A percentile compares a stretch with the other conserved stretches of the same genome.
phyloP scores from a whole-genome alignment of 2,888 invertebrate species.

The Caradrina kadenii region DNA sequence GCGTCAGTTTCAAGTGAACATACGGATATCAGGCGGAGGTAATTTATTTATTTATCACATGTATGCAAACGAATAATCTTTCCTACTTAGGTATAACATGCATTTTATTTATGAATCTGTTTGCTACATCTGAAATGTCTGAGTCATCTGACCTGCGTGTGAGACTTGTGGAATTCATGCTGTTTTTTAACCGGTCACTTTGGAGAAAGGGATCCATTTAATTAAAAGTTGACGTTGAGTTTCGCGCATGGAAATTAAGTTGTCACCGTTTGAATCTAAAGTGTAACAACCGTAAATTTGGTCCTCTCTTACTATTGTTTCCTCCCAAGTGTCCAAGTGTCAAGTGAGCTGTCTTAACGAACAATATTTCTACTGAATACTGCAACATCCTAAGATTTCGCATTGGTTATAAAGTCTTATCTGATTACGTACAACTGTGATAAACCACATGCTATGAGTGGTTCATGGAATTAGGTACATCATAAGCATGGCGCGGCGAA shows the following conservation, averaged over 20 bases:
- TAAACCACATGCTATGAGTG: slow-evolving; percentile 36
- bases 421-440: slow-evolving; percentile 37
- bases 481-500: slow-evolving; percentile 46
- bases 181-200: slow-evolving; percentile 56
- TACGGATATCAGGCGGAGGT: slow-evolving; percentile 37
- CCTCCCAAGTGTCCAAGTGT: no score
- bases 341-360: no score
- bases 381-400: slow-evolving; percentile 22
- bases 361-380: neutral
- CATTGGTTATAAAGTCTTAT: slow-evolving; percentile 30
- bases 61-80: slow-evolving; percentile 42
- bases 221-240: slow-evolving; percentile 27
- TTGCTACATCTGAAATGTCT: slow-evolving; percentile 45
- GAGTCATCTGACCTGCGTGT: slow-evolving; percentile 58
- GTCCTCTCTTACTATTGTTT: neutral
- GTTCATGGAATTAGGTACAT: slow-evolving; percentile 41
- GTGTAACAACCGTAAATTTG: neutral
- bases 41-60: slow-evolving; percentile 51
- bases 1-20: slow-evolving; percentile 56
- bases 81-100: slow-evolving; percentile 1
- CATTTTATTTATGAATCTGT: slow-evolving; percentile 36
- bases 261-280: slow-evolving; percentile 23
- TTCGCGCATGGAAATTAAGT: slow-evolving; percentile 34
- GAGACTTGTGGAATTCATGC: slow-evolving; percentile 50
- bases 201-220: slow-evolving; percentile 55